Evolutionary conservation across 2,888 invertebrate species (phyloP).

Genomic region (Zaprionus obscuricornis): DNA sequence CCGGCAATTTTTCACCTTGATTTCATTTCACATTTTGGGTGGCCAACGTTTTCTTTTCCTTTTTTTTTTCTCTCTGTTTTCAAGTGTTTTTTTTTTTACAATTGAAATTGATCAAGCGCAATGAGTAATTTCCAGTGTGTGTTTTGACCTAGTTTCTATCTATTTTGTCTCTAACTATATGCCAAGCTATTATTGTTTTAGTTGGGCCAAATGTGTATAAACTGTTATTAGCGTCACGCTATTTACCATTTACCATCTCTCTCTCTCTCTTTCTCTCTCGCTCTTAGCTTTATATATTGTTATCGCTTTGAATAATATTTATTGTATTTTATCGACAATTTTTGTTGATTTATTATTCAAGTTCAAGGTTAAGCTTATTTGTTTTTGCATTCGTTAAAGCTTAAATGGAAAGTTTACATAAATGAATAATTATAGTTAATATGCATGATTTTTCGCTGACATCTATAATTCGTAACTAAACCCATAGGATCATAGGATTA

Average conservation of each 20-base stretch:
- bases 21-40: slow-evolving; percentile 50
- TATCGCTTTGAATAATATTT: no score
- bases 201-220: slow-evolving; percentile 24
- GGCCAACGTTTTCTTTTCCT: slow-evolving; percentile 12
- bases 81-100: slow-evolving; percentile 29
- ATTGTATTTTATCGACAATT: slow-evolving; percentile 36
- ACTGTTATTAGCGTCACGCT: slow-evolving; percentile 52
- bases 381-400: no score
- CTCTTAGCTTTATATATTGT: no score
- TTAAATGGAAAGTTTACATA: no score
- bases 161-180: background rate
- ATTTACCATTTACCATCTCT: slow-evolving; percentile 27
- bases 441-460: no score
- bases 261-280: no score
- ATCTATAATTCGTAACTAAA: no score
- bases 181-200: slow-evolving; percentile 13
- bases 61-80: slow-evolving; percentile 19
- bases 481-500: no score
- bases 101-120: slow-evolving; percentile 52
- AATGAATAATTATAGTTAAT: no score
- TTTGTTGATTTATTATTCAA: no score
- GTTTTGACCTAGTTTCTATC: slow-evolving; percentile 49
- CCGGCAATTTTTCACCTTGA: slow-evolving; percentile 57
- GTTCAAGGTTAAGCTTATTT: no score
- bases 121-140: slow-evolving; percentile 18